Base-by-base conservation (phyloP, 2,888 invertebrate genomes). In the Crepidodera aurea region DNA sequence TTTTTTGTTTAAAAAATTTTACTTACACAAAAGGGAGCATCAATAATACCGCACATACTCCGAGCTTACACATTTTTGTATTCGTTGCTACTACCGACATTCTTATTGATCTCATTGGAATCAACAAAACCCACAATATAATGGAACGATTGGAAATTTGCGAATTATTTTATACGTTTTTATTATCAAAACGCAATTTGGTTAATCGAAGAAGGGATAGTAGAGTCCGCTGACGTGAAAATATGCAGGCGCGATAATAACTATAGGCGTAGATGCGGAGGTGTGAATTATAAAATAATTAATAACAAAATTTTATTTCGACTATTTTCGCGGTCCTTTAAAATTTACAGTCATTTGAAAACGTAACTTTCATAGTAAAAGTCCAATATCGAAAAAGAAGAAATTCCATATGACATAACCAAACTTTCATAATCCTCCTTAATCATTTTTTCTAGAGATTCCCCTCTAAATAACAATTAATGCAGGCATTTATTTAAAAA, bases 161-260 rank as follows among this genome's bases (percentile, higher is more conserved):
- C 13, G 7, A 48, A 27, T 8, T 27, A 8, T 48, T 48, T 48
- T 48, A 48, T 48, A 48, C 4, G 25, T 15, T 48, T 48, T 16
- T 15, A 12, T 48, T 48, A 48, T 48, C 27, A 29, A 12, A 13
- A 13, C 15, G 8, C 2, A 7, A 42, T 42, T 27, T 25, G 13
- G 13, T 15, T 3, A n/a, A 2, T 7, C 12, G 10, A 15, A 16
- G 29, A 29, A 48, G 48, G 48, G 29, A 48, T 29, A 48, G 18
- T 4, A 8, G 12, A 18, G 10, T 40, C 40, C 12, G 42, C 42
- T 42, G 42, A 19, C 42, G 42, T 42, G 42, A 42, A 18, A 44
- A 44, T 44, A 44, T 44, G 44, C 22, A 22, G 8, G 22, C 8
- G 22, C n/a, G 10, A 16, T 15, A 27, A 27, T 29, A 16, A 10